Conservation (phyloP, 1,140 invertebrate genomes). For the Oedothorax gibbosus region DNA sequence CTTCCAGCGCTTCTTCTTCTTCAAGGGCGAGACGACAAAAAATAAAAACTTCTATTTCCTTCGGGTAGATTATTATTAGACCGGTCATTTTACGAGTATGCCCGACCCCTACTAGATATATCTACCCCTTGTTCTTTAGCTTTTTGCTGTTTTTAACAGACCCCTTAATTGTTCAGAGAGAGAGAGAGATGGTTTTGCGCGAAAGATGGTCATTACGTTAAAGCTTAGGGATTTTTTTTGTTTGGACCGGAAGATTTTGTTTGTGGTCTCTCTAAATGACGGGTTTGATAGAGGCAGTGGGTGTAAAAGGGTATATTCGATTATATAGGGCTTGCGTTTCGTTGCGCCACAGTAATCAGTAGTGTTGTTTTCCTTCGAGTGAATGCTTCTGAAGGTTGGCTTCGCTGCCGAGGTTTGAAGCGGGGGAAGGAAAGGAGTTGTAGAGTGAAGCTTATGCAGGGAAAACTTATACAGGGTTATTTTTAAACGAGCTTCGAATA, state of each 20-base stretch:
- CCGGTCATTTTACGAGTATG: constrained; percentile 45
- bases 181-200: neutral
- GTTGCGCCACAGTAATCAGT: neutral
- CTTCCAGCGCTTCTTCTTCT: constrained; percentile 24
- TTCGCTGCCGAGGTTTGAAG: neutral
- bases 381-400: neutral
- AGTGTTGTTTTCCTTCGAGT: constrained; percentile 5
- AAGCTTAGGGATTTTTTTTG: neutral
- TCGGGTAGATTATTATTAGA: constrained; percentile 40
- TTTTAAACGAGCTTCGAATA: neutral
- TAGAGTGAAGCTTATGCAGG: neutral
- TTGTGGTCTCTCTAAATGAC: constrained; percentile 4
- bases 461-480: neutral
- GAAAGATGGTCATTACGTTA: neutral
- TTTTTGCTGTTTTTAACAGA: constrained; percentile 39
- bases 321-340: constrained; percentile 11
- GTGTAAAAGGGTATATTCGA: constrained; percentile 41
- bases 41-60: constrained; percentile 24
- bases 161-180: constrained; percentile 22
- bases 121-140: neutral
- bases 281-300: constrained; percentile 23
- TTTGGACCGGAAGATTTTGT: neutral
- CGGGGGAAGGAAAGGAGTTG: neutral
- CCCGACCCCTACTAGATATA: neutral
- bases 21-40: constrained; percentile 35